phyloP scores from a whole-genome alignment of 1,140 invertebrate species.

The Chlorops oryzae region DNA sequence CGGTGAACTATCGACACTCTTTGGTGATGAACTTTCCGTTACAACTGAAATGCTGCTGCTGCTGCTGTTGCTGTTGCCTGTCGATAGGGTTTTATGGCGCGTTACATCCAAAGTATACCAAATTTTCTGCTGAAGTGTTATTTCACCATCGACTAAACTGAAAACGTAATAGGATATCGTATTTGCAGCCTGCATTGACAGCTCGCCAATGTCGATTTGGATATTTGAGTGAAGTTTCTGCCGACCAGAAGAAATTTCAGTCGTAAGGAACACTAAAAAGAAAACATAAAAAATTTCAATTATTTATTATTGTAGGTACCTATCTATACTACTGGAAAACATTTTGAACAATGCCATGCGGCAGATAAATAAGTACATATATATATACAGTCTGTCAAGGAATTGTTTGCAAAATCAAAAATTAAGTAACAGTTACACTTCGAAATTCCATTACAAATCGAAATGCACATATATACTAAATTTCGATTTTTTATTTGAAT shows the following conservation, averaged over 20 bases:
- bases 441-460: no score
- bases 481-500: no score
- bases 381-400: no score
- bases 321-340: no score
- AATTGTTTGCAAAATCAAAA: no score
- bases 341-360: no score
- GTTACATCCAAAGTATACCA: conserved; percentile 39
- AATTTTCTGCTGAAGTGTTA: conserved; percentile 37
- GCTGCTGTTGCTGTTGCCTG: neutral
- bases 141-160: conserved; percentile 35
- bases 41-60: no score
- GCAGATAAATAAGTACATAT: no score
- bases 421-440: no score
- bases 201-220: conserved; percentile 42
- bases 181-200: conserved; percentile 33
- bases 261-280: conserved; percentile 41
- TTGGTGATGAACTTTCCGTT: conserved; percentile 20
- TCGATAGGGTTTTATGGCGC: conserved; percentile 12
- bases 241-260: conserved; percentile 30
- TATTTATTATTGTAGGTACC: no score
- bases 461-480: no score
- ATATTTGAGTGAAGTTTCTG: conserved; percentile 42
- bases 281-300: conserved; percentile 1
- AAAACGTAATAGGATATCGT: conserved; percentile 40
- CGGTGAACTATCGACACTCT: conserved; percentile 35